Evolutionary conservation across 2,797 vertebrate genomes (phyloP).

Genomic region (Anguilla megastoma): DNA sequence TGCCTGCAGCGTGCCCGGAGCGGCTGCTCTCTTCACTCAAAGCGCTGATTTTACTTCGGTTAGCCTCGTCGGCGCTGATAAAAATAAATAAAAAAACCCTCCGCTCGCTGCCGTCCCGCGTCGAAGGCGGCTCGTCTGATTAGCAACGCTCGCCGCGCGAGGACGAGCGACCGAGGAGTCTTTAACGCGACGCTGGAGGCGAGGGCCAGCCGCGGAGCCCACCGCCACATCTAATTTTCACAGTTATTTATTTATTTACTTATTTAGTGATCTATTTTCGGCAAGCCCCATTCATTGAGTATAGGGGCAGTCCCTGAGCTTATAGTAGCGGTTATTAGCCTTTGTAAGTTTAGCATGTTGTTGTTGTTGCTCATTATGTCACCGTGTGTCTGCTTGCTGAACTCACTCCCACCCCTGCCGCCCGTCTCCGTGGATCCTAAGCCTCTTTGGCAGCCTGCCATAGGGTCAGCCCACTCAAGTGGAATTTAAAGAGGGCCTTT

Average conservation of each 20-base stretch:
- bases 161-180: conserved; percentile 41
- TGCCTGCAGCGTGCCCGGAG: conserved; percentile 92
- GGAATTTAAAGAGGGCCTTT: conserved; percentile 84
- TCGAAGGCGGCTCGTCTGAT: conserved; percentile 60
- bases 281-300: background rate
- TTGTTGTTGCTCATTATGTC: conserved; percentile 10
- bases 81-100: conserved; percentile 51
- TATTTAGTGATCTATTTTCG: background rate
- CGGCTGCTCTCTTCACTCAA: conserved; percentile 89
- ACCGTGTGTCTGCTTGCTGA: background rate
- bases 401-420: conserved; percentile 61
- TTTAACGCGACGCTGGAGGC: conserved; percentile 39
- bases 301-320: background rate
- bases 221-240: background rate
- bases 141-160: background rate
- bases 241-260: too few relatives aligned
- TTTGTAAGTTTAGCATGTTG: background rate
- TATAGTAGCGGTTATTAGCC: background rate
- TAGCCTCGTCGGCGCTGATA: conserved; percentile 85
- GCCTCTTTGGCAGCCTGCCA: conserved; percentile 76
- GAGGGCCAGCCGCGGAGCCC: conserved; percentile 46
- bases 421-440: conserved; percentile 67
- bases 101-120: conserved; percentile 58
- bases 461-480: conserved; percentile 81
- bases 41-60: conserved; percentile 88